Conservation (phyloP, 2,113 vertebrate genomes). For the Macroglossus sobrinus region DNA sequence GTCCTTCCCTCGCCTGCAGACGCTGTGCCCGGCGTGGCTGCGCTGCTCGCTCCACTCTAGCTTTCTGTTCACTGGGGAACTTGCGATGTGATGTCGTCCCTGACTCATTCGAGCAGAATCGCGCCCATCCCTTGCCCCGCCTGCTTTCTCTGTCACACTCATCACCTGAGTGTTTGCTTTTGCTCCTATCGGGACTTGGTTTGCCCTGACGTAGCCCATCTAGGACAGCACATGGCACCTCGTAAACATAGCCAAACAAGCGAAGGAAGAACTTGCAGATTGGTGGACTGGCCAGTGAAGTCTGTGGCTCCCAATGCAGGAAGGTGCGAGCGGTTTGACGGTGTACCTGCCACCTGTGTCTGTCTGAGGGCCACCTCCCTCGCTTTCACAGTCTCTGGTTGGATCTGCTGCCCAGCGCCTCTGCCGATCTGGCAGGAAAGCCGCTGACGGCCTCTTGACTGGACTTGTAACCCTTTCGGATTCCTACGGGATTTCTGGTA, state of each 20-base stretch:
- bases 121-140: fast-evolving
- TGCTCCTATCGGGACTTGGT: fast-evolving
- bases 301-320: fast-evolving
- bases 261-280: background rate
- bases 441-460: background rate
- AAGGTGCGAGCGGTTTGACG: fast-evolving
- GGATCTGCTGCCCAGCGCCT: background rate
- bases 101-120: background rate
- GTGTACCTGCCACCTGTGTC: background rate
- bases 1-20: background rate
- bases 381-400: fast-evolving
- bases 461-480: no score
- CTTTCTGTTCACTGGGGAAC: background rate
- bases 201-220: background rate
- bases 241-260: background rate
- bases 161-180: no score
- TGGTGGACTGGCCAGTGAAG: background rate
- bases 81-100: background rate
- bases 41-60: background rate
- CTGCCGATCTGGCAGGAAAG: background rate
- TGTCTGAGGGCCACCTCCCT: fast-evolving
- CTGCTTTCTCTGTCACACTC: fast-evolving
- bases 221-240: background rate
- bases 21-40: no score
- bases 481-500: background rate